Conservation (phyloP, 2,797 vertebrate species). For the Myripristis murdjan region DNA sequence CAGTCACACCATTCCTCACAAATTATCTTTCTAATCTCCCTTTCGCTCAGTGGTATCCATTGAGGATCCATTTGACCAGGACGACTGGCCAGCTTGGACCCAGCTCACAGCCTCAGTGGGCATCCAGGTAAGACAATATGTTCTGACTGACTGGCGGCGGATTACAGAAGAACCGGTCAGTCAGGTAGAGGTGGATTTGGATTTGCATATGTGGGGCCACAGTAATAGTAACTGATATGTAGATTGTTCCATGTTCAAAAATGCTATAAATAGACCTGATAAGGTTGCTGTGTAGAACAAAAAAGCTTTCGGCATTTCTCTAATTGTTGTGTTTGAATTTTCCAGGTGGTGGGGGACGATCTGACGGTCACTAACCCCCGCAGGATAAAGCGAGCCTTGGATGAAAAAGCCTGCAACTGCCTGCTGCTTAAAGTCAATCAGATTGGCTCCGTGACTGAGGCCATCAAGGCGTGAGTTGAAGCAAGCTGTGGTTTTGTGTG, state of each 20-base stretch:
- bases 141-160: not conserved
- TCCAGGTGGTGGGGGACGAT: constrained; percentile 94
- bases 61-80: constrained; percentile 96
- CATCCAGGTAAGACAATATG: constrained; percentile 85
- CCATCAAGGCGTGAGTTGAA: constrained; percentile 92
- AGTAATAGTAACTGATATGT: not conserved
- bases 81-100: constrained; percentile 95
- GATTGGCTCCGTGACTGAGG: constrained; percentile 94
- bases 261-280: not conserved
- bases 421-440: constrained; percentile 96
- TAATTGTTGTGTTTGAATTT: not conserved
- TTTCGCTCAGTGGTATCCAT: constrained; percentile 91
- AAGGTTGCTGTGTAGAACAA: not conserved
- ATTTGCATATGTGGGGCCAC: not conserved
- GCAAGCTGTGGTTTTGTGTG: too few species aligned
- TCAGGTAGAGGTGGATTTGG: not conserved
- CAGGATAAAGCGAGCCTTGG: constrained; percentile 91
- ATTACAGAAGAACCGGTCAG: not conserved
- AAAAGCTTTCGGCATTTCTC: not conserved
- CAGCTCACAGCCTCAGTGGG: constrained; percentile 92
- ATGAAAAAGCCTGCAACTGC: constrained; percentile 95
- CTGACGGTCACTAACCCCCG: constrained; percentile 95
- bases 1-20: not conserved
- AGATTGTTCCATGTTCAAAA: not conserved
- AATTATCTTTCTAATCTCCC: not conserved